phyloP scores from a whole-genome alignment of 2,113 vertebrate genomes.

The Capreolus pygargus region DNA sequence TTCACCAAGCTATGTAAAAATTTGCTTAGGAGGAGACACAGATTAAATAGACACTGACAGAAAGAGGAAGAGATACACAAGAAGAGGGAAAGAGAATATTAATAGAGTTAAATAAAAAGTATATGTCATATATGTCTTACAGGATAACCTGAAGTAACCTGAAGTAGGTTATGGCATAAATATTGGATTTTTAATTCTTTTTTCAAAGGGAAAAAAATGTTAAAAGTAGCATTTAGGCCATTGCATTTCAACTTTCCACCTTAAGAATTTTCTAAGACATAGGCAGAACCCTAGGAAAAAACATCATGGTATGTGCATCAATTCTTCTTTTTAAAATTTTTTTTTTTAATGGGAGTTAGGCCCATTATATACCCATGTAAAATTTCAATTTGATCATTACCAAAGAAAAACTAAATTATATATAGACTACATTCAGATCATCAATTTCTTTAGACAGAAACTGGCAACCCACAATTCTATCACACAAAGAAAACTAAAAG shows the following conservation, averaged over 20 bases:
- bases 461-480: constrained; percentile 37
- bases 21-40: background rate
- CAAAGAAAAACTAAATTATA: constrained; percentile 45
- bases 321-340: constrained; percentile 4
- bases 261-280: background rate
- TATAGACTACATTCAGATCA: background rate
- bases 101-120: background rate
- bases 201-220: background rate
- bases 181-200: background rate
- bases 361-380: constrained; percentile 15
- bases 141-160: constrained; percentile 16
- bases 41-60: background rate
- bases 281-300: background rate
- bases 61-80: background rate
- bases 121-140: background rate
- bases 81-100: background rate
- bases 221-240: constrained; percentile 20
- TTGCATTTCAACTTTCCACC: constrained; percentile 29
- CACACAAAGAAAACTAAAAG: constrained; percentile 37
- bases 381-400: constrained; percentile 9
- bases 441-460: constrained; percentile 36
- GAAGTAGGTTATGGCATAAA: background rate
- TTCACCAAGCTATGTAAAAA: background rate
- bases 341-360: background rate
- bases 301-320: background rate